These are phyloP conservation scores for Pithecia hirsuta DNA, from an alignment of 2,797 vertebrate species.

Conservation along the genomic window DNA sequence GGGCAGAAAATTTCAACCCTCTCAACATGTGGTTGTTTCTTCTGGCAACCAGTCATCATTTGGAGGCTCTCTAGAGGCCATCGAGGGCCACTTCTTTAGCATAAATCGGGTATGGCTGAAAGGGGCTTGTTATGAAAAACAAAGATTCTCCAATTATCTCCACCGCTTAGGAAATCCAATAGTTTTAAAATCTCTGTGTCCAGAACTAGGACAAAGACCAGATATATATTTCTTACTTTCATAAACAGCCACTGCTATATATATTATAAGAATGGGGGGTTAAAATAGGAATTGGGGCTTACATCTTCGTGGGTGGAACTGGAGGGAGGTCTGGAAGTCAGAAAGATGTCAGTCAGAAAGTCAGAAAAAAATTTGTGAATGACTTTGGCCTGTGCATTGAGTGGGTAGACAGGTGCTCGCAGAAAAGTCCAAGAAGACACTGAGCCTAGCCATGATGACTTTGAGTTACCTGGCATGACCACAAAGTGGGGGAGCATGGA, in stretches of 20 bases:
- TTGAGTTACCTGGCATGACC: background rate
- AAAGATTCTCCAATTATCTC: background rate
- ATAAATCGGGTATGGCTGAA: background rate
- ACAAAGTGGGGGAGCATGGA: background rate
- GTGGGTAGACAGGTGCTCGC: background rate
- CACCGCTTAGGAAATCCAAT: background rate
- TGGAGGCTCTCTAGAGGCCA: background rate
- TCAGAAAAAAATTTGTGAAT: background rate
- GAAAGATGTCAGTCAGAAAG: background rate
- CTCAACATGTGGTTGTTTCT: background rate
- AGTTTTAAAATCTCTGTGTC: background rate
- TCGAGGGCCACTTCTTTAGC: background rate
- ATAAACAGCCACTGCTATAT: background rate
- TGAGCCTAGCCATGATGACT: background rate
- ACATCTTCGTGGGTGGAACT: background rate
- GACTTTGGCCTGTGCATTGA: background rate
- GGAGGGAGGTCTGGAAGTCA: background rate
- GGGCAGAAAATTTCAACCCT: background rate
- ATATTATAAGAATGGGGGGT: background rate
- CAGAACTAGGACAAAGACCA: background rate
- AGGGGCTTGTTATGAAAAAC: background rate
- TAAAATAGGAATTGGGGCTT: background rate
- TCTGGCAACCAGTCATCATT: background rate
- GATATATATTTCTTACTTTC: background rate
- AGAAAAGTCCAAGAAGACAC: background rate